Evolutionary conservation across 2,113 vertebrate genomes (phyloP).

Genomic region (Anhinga anhinga): DNA sequence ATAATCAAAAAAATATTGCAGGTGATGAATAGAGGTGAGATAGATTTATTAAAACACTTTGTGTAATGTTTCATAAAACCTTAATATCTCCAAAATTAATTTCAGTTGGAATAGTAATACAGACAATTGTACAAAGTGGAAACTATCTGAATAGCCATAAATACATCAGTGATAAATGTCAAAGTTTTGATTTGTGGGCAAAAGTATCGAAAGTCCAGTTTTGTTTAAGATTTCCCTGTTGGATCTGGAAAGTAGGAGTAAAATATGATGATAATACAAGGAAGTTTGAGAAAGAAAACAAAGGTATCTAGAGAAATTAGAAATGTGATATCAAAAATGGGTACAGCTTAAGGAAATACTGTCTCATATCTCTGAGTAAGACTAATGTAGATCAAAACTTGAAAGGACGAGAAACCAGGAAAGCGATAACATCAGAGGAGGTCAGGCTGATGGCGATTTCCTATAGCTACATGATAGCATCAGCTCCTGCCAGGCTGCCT

Average conservation of each 20-base stretch:
- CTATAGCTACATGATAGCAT: background rate
- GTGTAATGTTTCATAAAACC: background rate
- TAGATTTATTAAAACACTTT: conserved; percentile 7
- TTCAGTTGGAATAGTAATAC: background rate
- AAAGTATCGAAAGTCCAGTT: background rate
- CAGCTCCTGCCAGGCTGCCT: background rate
- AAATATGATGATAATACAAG: background rate
- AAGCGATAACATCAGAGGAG: background rate
- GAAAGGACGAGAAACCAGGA: background rate
- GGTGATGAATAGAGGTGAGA: background rate
- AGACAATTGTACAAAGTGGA: background rate
- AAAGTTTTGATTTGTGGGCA: background rate
- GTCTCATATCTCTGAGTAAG: background rate
- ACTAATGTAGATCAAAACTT: background rate
- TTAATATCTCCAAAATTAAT: background rate
- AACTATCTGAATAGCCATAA: background rate
- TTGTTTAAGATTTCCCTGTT: background rate
- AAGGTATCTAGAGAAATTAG: background rate
- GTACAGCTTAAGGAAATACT: background rate
- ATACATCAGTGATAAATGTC: background rate
- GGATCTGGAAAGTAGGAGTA: background rate
- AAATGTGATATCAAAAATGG: background rate
- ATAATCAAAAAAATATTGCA: conserved; percentile 7
- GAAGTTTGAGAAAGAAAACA: background rate
- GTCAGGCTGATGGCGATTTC: background rate